phyloP scores from a whole-genome alignment of 1,140 invertebrate genomes.

The Microplitis mediator region DNA sequence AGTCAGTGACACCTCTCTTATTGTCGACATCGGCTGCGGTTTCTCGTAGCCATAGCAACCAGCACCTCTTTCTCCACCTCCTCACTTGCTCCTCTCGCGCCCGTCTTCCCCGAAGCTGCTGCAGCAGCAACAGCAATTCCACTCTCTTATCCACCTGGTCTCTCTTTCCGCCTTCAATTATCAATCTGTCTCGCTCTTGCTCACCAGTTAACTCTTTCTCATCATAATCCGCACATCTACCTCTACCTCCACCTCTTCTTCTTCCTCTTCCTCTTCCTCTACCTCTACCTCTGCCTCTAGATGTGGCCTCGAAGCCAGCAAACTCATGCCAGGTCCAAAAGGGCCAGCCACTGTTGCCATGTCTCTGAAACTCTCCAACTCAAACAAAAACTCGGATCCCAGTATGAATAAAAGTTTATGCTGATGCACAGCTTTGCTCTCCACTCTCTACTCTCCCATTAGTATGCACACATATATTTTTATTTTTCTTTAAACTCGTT shows the following conservation, averaged over 20 bases:
- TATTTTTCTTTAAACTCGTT: slow-evolving; percentile 27
- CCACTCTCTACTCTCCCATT: no score
- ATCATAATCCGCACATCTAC: slow-evolving; percentile 15
- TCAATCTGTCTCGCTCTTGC: slow-evolving; percentile 50
- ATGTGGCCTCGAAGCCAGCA: not conserved
- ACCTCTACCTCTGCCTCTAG: not conserved
- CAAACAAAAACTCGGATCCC: no score
- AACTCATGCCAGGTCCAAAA: slow-evolving; percentile 7
- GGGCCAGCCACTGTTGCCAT: slow-evolving; percentile 48
- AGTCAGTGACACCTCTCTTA: slow-evolving; percentile 62
- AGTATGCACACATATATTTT: no score
- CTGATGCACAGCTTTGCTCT: no score
- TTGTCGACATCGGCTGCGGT: slow-evolving; percentile 57
- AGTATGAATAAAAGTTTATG: no score
- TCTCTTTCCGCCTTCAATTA: slow-evolving; percentile 47
- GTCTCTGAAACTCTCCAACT: slow-evolving; percentile 12
- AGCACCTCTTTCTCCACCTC: slow-evolving; percentile 40
- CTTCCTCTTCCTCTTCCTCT: not conserved
- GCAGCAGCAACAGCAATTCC: slow-evolving; percentile 4
- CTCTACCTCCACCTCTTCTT: not conserved
- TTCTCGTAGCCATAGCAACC: slow-evolving; percentile 59
- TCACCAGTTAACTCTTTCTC: slow-evolving; percentile 28
- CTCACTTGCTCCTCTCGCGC: slow-evolving; percentile 23
- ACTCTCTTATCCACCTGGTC: slow-evolving; percentile 30
- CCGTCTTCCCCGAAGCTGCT: slow-evolving; percentile 31